Base-by-base conservation (phyloP, 2,113 vertebrate genomes). In the Cettia cetti region DNA sequence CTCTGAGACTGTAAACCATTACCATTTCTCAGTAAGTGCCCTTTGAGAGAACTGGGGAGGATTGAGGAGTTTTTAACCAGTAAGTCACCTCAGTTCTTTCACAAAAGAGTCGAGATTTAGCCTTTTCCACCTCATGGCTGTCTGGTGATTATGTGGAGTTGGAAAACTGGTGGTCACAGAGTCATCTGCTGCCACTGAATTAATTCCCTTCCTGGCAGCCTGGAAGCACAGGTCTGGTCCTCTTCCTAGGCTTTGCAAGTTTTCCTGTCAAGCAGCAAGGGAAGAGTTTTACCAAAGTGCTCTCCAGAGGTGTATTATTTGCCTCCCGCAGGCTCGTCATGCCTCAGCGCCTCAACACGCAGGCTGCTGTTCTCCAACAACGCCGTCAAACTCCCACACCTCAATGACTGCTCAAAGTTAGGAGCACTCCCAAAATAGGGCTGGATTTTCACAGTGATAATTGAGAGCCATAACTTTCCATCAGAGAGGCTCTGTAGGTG, bases 401-500 rank as follows among this genome's bases (percentile, higher is more conserved):
- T 85, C 68, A 14, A 39, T 52, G 68, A 78, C 53, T 94, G 86
- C 85, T 85, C 52, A 10, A 69, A 78, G 93, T 63, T 93, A 56
- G 42, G 84, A 81, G 82, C 63, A 14, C 39, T 96, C 90, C 76
- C 72, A 86, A 93, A 96, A 96, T 94, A 96, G 85, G 88, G 72
- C 60, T 96, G 90, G 88, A 94, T 96, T 93, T 94, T 92, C 86
- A 75, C 82, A 75, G 80, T 40, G 82, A 91, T 94, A 95, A 94
- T 89, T 91, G 94, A 96, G 89, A 95, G 81, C 94, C 86, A 27
- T 92, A 91, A 96, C 89, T 95, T 96, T 91, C 85, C 86, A 89
- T 69, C 83, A 71, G 72, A 31, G 63, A 83, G 82, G 70, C 74
- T 95, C 84, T 65, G 95, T 79, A 82, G 87, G 87, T 95, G 91